Base-by-base conservation (phyloP, 2,113 vertebrate species). In the Cyanoramphus novaezelandiae region DNA sequence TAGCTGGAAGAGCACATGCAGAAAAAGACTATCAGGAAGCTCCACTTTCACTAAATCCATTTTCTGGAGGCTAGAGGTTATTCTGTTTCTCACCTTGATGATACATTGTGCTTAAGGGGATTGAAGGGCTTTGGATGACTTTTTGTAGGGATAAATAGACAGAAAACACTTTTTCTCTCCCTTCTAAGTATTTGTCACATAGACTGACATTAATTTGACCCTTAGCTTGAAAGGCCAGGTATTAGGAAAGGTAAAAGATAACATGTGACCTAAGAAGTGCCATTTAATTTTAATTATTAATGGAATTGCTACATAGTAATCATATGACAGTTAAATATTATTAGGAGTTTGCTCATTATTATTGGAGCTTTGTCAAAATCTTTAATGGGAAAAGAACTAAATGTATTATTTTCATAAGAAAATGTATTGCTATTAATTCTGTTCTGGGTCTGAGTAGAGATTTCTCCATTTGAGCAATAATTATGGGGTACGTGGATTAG, bases 241-340 rank as follows among this genome's bases (percentile, higher is more conserved):
- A 47, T 75, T 31, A 78, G 11, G 60, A 82, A 88, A 64, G 13
- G 23, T 47, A 81, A 43, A 88, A 69, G 7, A 9, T 46, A 90
- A 59, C 71, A 33, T 15, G 63, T 70, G 46, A 67, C 52, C 57
- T 81, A 64, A 7, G 70, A 85, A 93, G 29, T 50, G 29, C 59
- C 21, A 24, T 93, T 90, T 81, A 71, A 29, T 83, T 88, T 94
- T 93, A 94, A 97, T 95, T 94, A 47, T 49, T 64, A 81, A n/a
- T 86, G 53, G 35, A 77, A 93, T 78, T 81, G 35, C 41, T 90
- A 59, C 68, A 53, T 27, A 74, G 39, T 60, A 88, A 92, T 93
- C 63, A 41, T 70, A 75, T 50, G 55, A 67, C 35, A 46, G 86
- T 64, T 75, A 90, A 94, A 78, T 84, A 83, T 95, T 95, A 62